These are phyloP conservation scores for Sylvilagus bachmani DNA, from an alignment of 2,113 vertebrate genomes.

Conservation along the genomic window DNA sequence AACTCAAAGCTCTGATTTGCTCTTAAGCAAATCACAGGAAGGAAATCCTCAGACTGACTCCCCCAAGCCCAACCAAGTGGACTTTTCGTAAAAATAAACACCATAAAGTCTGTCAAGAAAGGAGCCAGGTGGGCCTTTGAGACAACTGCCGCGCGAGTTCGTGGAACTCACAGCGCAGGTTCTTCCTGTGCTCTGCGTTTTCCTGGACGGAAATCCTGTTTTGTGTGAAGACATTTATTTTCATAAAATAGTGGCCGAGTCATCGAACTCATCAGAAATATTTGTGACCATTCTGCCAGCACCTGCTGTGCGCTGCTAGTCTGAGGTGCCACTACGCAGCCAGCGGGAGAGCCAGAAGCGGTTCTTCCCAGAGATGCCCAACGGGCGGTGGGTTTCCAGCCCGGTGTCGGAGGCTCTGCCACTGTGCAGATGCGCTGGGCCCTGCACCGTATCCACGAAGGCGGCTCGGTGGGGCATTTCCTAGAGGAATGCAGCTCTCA, in stretches of 20 bases:
- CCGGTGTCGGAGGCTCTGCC: not conserved
- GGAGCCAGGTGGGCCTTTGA: fast-evolving
- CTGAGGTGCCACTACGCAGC: no score
- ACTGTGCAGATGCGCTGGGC: not conserved
- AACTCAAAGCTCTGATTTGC: not conserved
- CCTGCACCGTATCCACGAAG: fast-evolving
- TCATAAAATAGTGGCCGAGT: not conserved
- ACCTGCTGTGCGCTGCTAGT: not conserved
- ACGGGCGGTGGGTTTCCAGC: not conserved
- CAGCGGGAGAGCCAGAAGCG: fast-evolving
- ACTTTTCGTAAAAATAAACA: not conserved
- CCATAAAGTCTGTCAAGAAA: not conserved
- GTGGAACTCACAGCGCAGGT: not conserved
- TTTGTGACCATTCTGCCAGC: not conserved
- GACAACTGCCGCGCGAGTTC: not conserved
- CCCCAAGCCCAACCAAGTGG: not conserved
- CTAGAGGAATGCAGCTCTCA: not conserved
- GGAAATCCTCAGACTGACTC: not conserved
- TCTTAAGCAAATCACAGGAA: slow-evolving; percentile 29
- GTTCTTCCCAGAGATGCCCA: not conserved
- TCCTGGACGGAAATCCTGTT: slow-evolving; percentile 18
- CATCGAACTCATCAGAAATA: not conserved
- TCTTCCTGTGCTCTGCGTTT: not conserved
- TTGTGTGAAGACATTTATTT: not conserved
- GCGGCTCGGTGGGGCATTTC: not conserved